Percentiles rank a stretch among this genome's conserved stretches.
phyloP scores from a whole-genome alignment of 30 jellyfish, hydroid and myxozoan genomes.

The Turritopsis rubra region DNA sequence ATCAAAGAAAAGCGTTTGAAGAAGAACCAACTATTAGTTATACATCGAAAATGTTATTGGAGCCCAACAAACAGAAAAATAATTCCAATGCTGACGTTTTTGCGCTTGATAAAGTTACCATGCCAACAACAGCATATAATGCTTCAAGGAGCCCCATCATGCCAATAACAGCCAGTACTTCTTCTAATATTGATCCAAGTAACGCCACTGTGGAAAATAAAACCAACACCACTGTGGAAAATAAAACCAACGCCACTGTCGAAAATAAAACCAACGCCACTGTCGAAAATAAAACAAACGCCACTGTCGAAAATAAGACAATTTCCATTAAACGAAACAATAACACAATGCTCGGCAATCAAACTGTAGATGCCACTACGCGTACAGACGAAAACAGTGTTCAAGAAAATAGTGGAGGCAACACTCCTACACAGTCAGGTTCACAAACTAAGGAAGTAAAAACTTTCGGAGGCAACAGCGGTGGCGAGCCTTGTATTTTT shows the following conservation, averaged over 20 bases:
- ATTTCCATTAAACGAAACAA: neutral
- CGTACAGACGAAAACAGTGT: neutral
- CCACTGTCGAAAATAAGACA: neutral
- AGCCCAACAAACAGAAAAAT: neutral
- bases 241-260: neutral
- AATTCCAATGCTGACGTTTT: neutral
- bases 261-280: neutral
- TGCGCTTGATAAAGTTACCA: neutral
- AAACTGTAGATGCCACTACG: neutral
- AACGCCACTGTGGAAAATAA: neutral
- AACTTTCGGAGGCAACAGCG: slow-evolving; percentile 27
- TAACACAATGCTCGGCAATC: too few relatives aligned
- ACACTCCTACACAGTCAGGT: neutral
- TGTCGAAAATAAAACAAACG: neutral
- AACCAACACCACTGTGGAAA: neutral
- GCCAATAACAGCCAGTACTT: neutral
- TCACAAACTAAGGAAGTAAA: neutral
- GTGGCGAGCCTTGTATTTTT: slow-evolving; percentile 19
- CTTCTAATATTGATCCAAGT: neutral
- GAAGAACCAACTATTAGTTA: neutral
- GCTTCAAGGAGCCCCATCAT: neutral
- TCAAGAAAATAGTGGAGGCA: neutral
- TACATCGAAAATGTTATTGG: neutral
- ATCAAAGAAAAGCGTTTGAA: neutral
- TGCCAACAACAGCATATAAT: neutral